Evolutionary conservation across 2,797 vertebrate species (phyloP).

Genomic region (Odontamblyopus rebecca): DNA sequence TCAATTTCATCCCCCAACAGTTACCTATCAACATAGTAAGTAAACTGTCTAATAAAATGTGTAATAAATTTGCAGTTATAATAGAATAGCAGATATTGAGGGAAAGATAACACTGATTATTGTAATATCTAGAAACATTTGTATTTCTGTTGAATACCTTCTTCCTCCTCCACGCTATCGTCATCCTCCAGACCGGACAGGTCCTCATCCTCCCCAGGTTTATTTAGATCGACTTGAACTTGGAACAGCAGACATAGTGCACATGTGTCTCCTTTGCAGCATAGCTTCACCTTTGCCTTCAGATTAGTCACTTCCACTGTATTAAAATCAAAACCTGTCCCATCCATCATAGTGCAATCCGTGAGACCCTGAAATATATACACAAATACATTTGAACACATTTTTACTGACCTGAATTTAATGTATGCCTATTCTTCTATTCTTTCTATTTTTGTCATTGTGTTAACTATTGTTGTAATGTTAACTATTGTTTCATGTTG

Average conservation of each 20-base stretch:
- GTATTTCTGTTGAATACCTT: slow-evolving; percentile 34
- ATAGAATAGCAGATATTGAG: too few species aligned
- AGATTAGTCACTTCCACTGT: slow-evolving; percentile 50
- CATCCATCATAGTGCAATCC: slow-evolving; percentile 49
- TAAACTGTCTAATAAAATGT: too few species aligned
- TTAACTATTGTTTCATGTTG: too few species aligned
- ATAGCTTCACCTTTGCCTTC: slow-evolving; percentile 67
- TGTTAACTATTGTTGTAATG: too few species aligned
- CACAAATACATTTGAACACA: not conserved
- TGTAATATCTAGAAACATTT: not conserved
- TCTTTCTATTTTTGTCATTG: too few species aligned
- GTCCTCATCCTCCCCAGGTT: slow-evolving; percentile 19
- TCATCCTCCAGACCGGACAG: slow-evolving; percentile 41
- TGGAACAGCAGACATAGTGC: slow-evolving; percentile 77
- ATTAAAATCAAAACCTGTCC: not conserved
- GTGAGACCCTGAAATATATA: slow-evolving; percentile 54
- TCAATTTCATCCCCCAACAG: too few species aligned
- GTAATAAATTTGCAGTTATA: too few species aligned
- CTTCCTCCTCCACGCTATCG: slow-evolving; percentile 21
- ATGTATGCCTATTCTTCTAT: too few species aligned
- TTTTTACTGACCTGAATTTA: too few species aligned
- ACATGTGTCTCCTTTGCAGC: slow-evolving; percentile 69
- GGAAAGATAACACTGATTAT: not conserved
- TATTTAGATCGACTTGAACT: slow-evolving; percentile 36
- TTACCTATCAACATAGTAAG: too few species aligned